Evolutionary conservation across 2,888 invertebrate genomes (phyloP).

Genomic region (Trimorus sp.): DNA sequence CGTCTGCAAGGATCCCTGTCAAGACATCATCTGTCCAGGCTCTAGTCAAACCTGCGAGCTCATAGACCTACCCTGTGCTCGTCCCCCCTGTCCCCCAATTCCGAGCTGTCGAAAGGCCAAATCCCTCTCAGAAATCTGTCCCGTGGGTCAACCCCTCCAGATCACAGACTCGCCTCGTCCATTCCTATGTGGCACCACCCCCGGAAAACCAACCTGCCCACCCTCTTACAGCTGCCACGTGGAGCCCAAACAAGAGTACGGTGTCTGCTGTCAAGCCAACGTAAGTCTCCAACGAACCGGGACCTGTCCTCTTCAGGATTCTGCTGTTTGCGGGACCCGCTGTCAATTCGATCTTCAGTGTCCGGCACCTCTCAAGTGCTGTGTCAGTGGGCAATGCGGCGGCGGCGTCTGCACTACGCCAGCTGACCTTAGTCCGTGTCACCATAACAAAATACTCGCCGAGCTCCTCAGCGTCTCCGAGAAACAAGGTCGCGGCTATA

Average conservation of each 20-base stretch:
- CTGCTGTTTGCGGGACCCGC: constrained; percentile 85
- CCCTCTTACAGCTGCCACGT: constrained; percentile 91
- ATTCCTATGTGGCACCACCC: constrained; percentile 90
- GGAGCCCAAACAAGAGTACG: constrained; percentile 91
- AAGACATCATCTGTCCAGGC: constrained; percentile 88
- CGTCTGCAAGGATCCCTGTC: constrained; percentile 91
- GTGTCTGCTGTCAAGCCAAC: constrained; percentile 92
- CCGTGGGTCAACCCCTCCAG: constrained; percentile 84
- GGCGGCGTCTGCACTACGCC: constrained; percentile 88
- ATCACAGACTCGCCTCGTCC: constrained; percentile 87
- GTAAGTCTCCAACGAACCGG: constrained; percentile 90
- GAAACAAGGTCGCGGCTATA: constrained; percentile 90
- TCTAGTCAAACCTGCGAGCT: constrained; percentile 88
- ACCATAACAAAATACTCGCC: constrained; percentile 89
- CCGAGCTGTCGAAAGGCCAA: constrained; percentile 91
- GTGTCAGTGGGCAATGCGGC: constrained; percentile 87
- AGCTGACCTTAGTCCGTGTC: constrained; percentile 86
- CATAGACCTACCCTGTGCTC: constrained; percentile 89
- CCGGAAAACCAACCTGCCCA: constrained; percentile 92
- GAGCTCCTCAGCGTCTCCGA: constrained; percentile 90
- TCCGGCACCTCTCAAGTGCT: constrained; percentile 91
- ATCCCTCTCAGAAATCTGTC: constrained; percentile 89
- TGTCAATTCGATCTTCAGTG: constrained; percentile 92
- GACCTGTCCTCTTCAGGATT: constrained; percentile 85
- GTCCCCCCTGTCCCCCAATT: constrained; percentile 91